Percentiles rank a stretch among this genome's conserved stretches.
Conservation (phyloP, 2,888 invertebrate species). For the Agrochola macilenta region DNA sequence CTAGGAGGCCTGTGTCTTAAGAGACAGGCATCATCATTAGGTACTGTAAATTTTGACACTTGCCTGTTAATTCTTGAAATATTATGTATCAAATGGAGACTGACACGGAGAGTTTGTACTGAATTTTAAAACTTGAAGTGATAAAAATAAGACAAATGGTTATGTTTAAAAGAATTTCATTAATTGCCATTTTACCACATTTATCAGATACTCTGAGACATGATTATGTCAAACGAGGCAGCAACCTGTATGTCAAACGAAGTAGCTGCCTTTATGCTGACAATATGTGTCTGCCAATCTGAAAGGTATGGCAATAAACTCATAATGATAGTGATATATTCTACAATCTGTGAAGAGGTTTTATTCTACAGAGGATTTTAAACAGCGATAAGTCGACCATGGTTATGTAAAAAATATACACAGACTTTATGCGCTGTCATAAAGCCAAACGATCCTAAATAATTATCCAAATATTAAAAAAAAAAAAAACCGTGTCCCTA, state of each 20-base stretch:
- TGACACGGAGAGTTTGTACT: fast-evolving
- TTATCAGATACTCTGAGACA: background rate
- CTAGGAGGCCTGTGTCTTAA: too few relatives aligned
- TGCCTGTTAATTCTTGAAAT: conserved; percentile 3
- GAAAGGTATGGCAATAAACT: background rate
- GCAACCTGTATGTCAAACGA: too few relatives aligned
- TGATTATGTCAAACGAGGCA: too few relatives aligned
- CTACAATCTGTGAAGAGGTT: background rate
- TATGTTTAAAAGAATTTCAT: background rate
- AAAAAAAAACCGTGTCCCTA: background rate
- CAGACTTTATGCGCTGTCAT: background rate
- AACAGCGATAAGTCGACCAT: background rate
- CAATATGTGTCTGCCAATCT: background rate
- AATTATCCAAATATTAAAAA: too few relatives aligned
- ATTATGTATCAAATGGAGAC: background rate
- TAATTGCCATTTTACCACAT: background rate
- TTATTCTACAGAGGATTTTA: background rate
- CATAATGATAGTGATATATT: background rate
- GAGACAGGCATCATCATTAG: background rate
- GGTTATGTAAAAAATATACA: background rate
- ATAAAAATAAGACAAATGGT: background rate
- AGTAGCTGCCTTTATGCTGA: background rate
- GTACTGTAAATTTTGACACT: conserved; percentile 23
- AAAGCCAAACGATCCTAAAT: background rate
- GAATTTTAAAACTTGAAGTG: background rate